Evolutionary conservation across 1,140 invertebrate genomes (phyloP), one percentile per base, ranked within the genome.

Genomic region (Drosophila triauraria): DNA sequence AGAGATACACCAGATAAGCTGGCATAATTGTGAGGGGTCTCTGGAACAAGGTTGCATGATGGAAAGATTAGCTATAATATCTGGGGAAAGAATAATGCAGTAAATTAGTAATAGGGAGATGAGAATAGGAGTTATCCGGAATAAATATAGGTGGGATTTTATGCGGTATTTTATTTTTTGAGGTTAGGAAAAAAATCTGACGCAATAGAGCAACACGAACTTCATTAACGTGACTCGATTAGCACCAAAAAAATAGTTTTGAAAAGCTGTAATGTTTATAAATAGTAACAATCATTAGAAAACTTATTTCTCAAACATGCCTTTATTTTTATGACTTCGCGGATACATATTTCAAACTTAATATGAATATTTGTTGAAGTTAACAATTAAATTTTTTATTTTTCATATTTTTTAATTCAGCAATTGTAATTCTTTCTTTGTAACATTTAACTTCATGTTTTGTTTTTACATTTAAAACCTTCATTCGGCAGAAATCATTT

Each of bases 1-100:
- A 69, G 40, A 63, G 51, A 71, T 57, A 78, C 51, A 47, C 50
- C 48, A 43, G 46, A 77, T 84, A 75, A 84, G 68, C 82, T 78
- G 76, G 47, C 17, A 40, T 53, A 81, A 81, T 81, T 81, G 58
- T 44, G 30, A 32, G 27, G 30, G 50, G 38, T 59, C 20, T 4
- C 15, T 10, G 30, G 35, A 35, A 17, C 1, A 20, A 4, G 46
- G n/a, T 15, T 35, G 38, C 25, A 35, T 17, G 9, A 23, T 20
- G 13, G 7, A 50, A 25, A 13, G 20, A 64, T 12, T 9, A 3
- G 20, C 0, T n/a, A 12, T 15, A 23, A 17, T 43, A 9, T 40
- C 1, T 42, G 4, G 17, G 51, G 8, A 32, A 53, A 23, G 30
- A 10, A 5, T 9, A 15, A 25, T 30, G 10, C 5, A 30, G 7